Conservation (phyloP, 2,888 invertebrate species). For the Perizoma affinitatum region DNA sequence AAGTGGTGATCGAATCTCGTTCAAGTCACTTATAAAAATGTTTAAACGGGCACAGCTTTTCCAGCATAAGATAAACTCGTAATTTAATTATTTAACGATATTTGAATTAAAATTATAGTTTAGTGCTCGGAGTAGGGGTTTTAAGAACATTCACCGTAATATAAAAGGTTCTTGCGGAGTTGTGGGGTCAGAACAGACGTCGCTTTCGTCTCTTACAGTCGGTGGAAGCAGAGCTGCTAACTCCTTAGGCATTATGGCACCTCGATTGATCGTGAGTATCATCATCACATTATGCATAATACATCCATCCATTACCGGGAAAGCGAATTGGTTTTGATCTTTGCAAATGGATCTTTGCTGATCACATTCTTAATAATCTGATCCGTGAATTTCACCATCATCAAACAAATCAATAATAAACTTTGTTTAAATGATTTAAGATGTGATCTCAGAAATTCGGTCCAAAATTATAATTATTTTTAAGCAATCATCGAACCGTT, state of each 20-base stretch:
- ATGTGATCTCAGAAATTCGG: no score
- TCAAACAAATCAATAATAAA: background rate
- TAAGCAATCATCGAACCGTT: no score
- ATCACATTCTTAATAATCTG: no score
- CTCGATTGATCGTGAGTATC: conserved; percentile 72
- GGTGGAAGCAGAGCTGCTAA: conserved; percentile 50
- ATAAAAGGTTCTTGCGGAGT: conserved; percentile 65
- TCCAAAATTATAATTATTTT: no score
- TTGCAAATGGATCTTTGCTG: no score
- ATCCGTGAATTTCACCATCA: conserved; percentile 11
- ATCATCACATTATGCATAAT: conserved; percentile 11
- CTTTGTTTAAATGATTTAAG: no score
- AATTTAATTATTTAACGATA: conserved; percentile 43
- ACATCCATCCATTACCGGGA: conserved; percentile 18
- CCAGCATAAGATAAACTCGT: conserved; percentile 1
- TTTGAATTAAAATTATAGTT: conserved; percentile 49
- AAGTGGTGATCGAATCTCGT: background rate
- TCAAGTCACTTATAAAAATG: conserved; percentile 5
- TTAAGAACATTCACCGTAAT: conserved; percentile 73
- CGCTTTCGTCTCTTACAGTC: conserved; percentile 52
- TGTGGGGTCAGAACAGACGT: conserved; percentile 57
- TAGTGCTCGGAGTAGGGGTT: conserved; percentile 62
- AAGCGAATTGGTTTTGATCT: conserved; percentile 23
- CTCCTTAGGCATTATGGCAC: conserved; percentile 68
- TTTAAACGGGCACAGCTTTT: background rate